A percentile compares a stretch with the other conserved stretches of the same genome.
These are phyloP conservation scores for Rattus norvegicus DNA, from an alignment of 2,113 vertebrate species.

Conservation along the genomic window GRCr8 NC_086021.1:56017501-56018000, in stretches of 20 bases:
- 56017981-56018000: slow-evolving; percentile 22
- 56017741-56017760: background rate
- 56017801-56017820: background rate
- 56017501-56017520: slow-evolving; percentile 5
- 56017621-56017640: background rate
- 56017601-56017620: slow-evolving; percentile 9
- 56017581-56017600: background rate
- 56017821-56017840: background rate
- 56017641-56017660: background rate
- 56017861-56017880: too few species aligned
- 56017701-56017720: slow-evolving; percentile 18
- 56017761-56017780: background rate
- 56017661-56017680: background rate
- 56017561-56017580: slow-evolving; percentile 20
- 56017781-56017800: too few species aligned
- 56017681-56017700: slow-evolving; percentile 24
- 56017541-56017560: background rate
- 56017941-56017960: slow-evolving; percentile 35
- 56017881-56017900: too few species aligned
- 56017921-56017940: background rate
- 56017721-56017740: background rate
- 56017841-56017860: too few species aligned
- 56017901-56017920: background rate
- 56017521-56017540: slow-evolving; percentile 7
- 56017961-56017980: slow-evolving; percentile 23